Conservation (phyloP, 2,797 vertebrate genomes). For the Sebastes taczanowskii region DNA sequence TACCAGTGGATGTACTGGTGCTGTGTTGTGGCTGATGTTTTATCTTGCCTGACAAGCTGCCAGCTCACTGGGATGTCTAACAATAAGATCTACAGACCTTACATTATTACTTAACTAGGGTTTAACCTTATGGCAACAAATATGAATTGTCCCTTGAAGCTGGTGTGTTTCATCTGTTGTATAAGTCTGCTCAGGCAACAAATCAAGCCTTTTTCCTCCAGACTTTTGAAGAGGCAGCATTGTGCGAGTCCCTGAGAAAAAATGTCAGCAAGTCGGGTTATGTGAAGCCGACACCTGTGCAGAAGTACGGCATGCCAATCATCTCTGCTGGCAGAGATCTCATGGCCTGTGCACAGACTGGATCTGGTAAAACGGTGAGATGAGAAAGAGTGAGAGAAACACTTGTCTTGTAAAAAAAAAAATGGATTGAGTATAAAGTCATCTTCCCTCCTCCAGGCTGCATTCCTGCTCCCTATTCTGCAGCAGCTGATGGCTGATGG, state of each 20-base stretch:
- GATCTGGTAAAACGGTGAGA: constrained; percentile 96
- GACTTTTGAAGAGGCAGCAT: constrained; percentile 89
- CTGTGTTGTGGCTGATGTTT: too few species aligned
- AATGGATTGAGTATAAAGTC: not conserved
- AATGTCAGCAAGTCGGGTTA: constrained; percentile 91
- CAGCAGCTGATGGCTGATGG: constrained; percentile 89
- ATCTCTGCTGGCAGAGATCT: constrained; percentile 89
- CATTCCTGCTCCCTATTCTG: constrained; percentile 93
- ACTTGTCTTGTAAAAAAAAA: not conserved
- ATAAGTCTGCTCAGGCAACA: not conserved
- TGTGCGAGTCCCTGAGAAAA: constrained; percentile 86
- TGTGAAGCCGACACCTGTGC: constrained; percentile 93
- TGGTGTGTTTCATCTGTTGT: not conserved
- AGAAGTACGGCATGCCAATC: constrained; percentile 96
- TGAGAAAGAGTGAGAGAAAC: accelerated
- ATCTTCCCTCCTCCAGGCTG: constrained; percentile 80
- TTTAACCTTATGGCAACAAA: not conserved
- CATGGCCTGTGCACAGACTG: constrained; percentile 98
- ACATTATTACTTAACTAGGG: not conserved
- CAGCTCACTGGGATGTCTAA: not conserved
- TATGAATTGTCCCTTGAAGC: not conserved
- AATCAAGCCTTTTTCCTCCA: constrained; percentile 43
- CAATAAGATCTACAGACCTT: not conserved
- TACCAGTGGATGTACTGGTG: too few species aligned
- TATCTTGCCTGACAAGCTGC: not conserved